Evolutionary conservation across 1,140 invertebrate genomes (phyloP).

Genomic region (Brachionus rubens): DNA sequence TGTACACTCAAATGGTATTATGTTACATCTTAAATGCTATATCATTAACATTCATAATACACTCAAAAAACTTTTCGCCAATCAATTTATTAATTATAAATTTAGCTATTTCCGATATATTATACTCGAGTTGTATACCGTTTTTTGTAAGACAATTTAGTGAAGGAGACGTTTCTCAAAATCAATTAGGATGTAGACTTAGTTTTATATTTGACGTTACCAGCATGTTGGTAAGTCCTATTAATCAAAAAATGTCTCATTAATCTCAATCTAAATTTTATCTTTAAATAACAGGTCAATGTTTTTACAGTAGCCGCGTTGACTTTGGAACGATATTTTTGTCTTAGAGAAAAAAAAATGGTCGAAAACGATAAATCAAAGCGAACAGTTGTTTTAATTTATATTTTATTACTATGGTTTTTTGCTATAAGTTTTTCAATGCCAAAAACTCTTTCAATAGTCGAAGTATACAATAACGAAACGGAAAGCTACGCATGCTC

Average conservation of each 20-base stretch:
- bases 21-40: slow-evolving; percentile 21
- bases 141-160: slow-evolving; percentile 32
- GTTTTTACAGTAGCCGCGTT: slow-evolving; percentile 36
- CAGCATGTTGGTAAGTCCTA: slow-evolving; percentile 30
- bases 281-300: too few relatives aligned
- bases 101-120: slow-evolving; percentile 29
- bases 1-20: slow-evolving; percentile 28
- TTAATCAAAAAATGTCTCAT: too few relatives aligned
- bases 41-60: slow-evolving; percentile 13
- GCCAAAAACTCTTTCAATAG: slow-evolving; percentile 26
- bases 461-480: slow-evolving; percentile 23
- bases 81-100: slow-evolving; percentile 42
- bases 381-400: background rate
- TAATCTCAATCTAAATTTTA: too few relatives aligned
- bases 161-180: background rate
- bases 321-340: slow-evolving; percentile 21
- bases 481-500: background rate
- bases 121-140: slow-evolving; percentile 44
- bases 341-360: slow-evolving; percentile 40
- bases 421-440: slow-evolving; percentile 28
- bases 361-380: slow-evolving; percentile 36
- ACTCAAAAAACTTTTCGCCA: background rate
- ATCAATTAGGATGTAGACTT: slow-evolving; percentile 9
- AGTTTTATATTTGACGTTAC: slow-evolving; percentile 31
- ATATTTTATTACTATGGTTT: slow-evolving; percentile 31